These are phyloP conservation scores for Nomada fabriciana DNA, from an alignment of 2,888 invertebrate genomes.

Conservation along the genomic window DNA sequence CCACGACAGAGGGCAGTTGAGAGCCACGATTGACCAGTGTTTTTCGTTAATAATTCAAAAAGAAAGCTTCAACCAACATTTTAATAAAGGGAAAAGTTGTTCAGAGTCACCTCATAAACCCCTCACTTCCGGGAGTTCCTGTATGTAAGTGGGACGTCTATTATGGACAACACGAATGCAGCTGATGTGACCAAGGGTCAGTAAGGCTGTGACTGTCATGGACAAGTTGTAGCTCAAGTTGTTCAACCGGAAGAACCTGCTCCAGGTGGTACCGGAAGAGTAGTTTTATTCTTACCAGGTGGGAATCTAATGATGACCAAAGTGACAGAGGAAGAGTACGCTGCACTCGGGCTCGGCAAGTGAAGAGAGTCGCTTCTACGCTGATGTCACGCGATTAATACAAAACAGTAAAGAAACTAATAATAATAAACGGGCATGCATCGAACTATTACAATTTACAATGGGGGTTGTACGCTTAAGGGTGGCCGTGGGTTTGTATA, in stretches of 20 bases:
- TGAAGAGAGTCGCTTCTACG: conserved; percentile 76
- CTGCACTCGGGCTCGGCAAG: conserved; percentile 88
- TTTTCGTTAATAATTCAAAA: no score
- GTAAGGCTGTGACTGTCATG: no score
- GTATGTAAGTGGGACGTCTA: conserved; percentile 79
- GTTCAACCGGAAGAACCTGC: conserved; percentile 94
- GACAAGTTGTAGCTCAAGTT: conserved; percentile 94
- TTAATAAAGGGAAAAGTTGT: no score
- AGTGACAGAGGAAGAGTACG: conserved; percentile 94
- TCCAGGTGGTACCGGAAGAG: conserved; percentile 93
- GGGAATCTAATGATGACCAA: conserved; percentile 95
- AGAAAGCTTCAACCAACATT: no score
- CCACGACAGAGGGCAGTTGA: no score
- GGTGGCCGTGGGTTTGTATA: no score
- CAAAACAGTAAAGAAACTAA: conserved; percentile 10
- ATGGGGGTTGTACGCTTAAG: conserved; percentile 72
- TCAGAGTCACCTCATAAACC: no score
- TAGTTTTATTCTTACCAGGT: conserved; percentile 93
- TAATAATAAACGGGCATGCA: conserved; percentile 57
- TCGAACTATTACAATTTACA: conserved; percentile 64
- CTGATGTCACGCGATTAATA: conserved; percentile 37
- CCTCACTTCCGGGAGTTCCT: no score
- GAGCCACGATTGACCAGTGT: no score
- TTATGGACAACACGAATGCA: conserved; percentile 81
- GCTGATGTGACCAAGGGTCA: conserved; percentile 81